Evolutionary conservation across 2,797 vertebrate genomes (phyloP).

Genomic region (Decapterus maruadsi): DNA sequence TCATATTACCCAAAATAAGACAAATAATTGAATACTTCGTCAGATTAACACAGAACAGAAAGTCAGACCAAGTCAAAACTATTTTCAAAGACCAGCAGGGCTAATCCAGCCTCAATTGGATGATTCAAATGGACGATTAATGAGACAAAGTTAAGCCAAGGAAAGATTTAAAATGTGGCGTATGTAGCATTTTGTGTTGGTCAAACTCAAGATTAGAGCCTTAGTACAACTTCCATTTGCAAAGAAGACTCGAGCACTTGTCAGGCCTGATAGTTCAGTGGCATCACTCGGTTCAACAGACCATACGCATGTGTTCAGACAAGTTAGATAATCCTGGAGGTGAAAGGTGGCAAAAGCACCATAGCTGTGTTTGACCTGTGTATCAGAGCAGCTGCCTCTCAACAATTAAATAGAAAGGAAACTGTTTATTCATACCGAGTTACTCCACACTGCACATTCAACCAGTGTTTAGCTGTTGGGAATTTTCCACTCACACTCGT

Average conservation of each 20-base stretch:
- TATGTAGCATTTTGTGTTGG: constrained; percentile 13
- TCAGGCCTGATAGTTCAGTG: background rate
- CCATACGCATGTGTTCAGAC: constrained; percentile 23
- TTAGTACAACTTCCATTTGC: background rate
- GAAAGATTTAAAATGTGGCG: constrained; percentile 14
- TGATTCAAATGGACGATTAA: background rate
- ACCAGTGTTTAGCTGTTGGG: background rate
- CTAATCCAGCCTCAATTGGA: background rate
- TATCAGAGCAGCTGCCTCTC: background rate
- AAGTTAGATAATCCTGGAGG: constrained; percentile 19
- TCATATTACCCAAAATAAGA: background rate
- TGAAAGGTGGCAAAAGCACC: background rate
- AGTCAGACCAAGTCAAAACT: background rate
- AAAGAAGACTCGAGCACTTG: constrained; percentile 1
- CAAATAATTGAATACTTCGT: background rate
- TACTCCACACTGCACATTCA: background rate
- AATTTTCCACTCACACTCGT: background rate
- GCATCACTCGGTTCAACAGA: background rate
- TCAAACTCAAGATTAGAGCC: constrained; percentile 16
- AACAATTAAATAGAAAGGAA: background rate
- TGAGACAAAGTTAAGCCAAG: background rate
- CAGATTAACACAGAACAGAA: background rate
- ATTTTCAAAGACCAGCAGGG: background rate
- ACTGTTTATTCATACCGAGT: background rate
- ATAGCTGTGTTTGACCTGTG: background rate